Percentiles rank a stretch among this genome's conserved stretches.
Conservation (phyloP, 2,888 invertebrate genomes). For the Diabrotica balteata region DNA sequence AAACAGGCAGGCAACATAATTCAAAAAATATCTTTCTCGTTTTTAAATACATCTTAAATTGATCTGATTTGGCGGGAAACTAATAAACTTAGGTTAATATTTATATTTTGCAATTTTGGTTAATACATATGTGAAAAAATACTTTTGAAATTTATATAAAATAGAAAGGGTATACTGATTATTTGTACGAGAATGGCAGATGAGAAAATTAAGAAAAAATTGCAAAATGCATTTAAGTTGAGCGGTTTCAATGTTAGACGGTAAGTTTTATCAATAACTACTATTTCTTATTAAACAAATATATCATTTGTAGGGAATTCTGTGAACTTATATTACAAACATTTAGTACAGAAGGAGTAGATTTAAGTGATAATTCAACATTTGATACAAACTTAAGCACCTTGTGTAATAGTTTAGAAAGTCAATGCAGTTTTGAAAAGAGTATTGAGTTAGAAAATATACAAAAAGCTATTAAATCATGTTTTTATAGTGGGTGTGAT, state of each 20-base stretch:
- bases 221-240: constrained; percentile 75
- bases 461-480: constrained; percentile 75
- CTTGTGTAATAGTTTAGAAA: constrained; percentile 79
- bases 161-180: background rate
- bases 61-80: constrained; percentile 11
- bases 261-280: constrained; percentile 48
- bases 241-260: constrained; percentile 77
- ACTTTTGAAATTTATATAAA: background rate
- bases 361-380: constrained; percentile 65
- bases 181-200: constrained; percentile 40
- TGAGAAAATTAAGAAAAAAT: constrained; percentile 66
- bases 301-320: constrained; percentile 68
- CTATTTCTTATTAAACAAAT: constrained; percentile 1
- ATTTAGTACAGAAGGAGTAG: constrained; percentile 58
- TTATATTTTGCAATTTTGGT: background rate
- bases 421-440: constrained; percentile 75
- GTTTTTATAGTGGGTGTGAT: constrained; percentile 68
- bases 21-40: no score
- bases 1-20: no score
- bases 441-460: constrained; percentile 77
- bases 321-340: constrained; percentile 76
- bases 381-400: constrained; percentile 77
- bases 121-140: constrained; percentile 7
- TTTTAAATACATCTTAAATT: no score
- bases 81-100: background rate